phyloP scores from a whole-genome alignment of 2,113 vertebrate genomes.

The Trichechus manatus region DNA sequence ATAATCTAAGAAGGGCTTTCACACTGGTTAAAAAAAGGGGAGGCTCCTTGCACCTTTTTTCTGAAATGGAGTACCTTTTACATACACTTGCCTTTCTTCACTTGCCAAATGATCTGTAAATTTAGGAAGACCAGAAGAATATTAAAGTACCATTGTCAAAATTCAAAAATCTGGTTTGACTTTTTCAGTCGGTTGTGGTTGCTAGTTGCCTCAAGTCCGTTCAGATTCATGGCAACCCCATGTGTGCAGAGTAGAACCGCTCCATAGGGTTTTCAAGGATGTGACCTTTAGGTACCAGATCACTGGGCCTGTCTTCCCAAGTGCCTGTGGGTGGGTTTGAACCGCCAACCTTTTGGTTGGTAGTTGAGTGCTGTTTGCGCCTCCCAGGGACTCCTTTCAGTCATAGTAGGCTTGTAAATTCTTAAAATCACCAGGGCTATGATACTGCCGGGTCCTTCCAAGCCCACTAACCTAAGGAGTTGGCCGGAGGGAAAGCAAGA shows the following conservation, averaged over 20 bases:
- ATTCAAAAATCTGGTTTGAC: neutral
- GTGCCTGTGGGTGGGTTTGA: neutral
- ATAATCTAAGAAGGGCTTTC: neutral
- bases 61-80: neutral
- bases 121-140: neutral
- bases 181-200: too few relatives aligned
- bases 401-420: neutral
- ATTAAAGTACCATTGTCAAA: neutral
- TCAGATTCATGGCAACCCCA: neutral
- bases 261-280: neutral
- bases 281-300: neutral
- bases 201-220: neutral
- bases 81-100: neutral
- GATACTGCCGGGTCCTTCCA: accelerated
- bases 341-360: neutral
- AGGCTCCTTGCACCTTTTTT: neutral
- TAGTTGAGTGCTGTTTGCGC: neutral
- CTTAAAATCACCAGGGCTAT: neutral
- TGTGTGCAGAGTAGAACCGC: neutral
- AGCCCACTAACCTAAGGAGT: neutral
- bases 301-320: neutral
- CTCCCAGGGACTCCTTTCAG: neutral
- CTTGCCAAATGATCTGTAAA: neutral
- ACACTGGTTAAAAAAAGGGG: neutral
- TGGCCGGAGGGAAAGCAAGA: neutral